Percentiles rank a stretch among this genome's conserved stretches.
Evolutionary conservation across 2,888 invertebrate genomes (phyloP).

Genomic region (Druceiella hillmani): DNA sequence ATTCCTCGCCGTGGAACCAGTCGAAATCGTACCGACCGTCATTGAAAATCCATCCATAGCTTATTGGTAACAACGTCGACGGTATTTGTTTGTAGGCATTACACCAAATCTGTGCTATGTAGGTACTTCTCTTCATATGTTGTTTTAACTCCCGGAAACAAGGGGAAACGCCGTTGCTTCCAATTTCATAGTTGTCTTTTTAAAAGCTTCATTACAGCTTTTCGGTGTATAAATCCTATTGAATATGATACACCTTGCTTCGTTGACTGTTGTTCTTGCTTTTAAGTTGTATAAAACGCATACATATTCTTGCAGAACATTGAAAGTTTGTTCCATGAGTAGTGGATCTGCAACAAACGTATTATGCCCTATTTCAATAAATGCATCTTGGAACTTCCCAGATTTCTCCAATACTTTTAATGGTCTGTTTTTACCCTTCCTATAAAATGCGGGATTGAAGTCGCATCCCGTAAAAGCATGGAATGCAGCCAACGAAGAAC

Average conservation of each 20-base stretch:
- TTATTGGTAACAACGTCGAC: slow-evolving; percentile 23
- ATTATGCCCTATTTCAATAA: slow-evolving; percentile 16
- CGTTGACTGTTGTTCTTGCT: slow-evolving; percentile 18
- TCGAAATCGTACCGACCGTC: slow-evolving; percentile 24
- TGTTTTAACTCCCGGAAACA: slow-evolving; percentile 21
- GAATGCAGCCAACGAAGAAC: slow-evolving; percentile 15
- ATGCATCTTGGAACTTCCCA: slow-evolving; percentile 17
- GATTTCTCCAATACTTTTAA: slow-evolving; percentile 16
- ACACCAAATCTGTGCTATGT: slow-evolving; percentile 24
- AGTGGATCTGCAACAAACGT: slow-evolving; percentile 13
- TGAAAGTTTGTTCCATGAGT: slow-evolving; percentile 18
- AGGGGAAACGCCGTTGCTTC: too few relatives aligned
- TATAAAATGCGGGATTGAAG: slow-evolving; percentile 16
- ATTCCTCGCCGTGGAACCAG: slow-evolving; percentile 25
- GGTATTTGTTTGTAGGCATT: slow-evolving; percentile 23
- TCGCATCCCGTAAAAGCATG: slow-evolving; percentile 15
- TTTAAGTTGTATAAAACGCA: slow-evolving; percentile 20
- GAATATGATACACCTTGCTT: slow-evolving; percentile 19
- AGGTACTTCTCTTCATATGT: slow-evolving; percentile 21
- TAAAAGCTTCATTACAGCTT: slow-evolving; percentile 14
- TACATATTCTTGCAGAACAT: slow-evolving; percentile 19
- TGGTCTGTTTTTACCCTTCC: slow-evolving; percentile 14
- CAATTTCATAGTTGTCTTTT: too few relatives aligned
- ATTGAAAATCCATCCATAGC: slow-evolving; percentile 22
- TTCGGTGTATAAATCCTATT: slow-evolving; percentile 14